A percentile compares a stretch with the other conserved stretches of the same genome.
Evolutionary conservation across 2,113 vertebrate genomes (phyloP).

Genomic region (Thryonomys swinderianus): DNA sequence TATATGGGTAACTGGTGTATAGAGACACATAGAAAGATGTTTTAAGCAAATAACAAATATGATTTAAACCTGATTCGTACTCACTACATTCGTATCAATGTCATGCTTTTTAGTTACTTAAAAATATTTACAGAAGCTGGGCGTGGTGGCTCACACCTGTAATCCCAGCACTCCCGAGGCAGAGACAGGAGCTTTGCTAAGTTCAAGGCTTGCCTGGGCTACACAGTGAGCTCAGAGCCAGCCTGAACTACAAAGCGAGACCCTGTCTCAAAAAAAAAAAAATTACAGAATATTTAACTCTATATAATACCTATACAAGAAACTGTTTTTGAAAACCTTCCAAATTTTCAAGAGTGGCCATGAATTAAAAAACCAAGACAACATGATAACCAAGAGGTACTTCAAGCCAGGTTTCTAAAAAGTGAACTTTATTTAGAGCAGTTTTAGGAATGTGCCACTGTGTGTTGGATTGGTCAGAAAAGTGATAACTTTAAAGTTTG

Average conservation of each 20-base stretch:
- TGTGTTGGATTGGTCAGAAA: background rate
- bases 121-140: background rate
- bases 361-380: background rate
- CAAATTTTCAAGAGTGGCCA: background rate
- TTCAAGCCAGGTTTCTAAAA: background rate
- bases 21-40: background rate
- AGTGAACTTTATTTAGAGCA: background rate
- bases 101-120: background rate
- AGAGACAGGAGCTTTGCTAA: too few species aligned
- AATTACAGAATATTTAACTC: background rate
- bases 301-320: background rate
- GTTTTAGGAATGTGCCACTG: background rate
- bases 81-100: background rate
- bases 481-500: background rate
- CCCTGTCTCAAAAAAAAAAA: too few species aligned
- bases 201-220: too few species aligned
- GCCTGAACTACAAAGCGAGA: too few species aligned
- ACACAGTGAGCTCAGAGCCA: too few species aligned
- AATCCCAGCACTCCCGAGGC: too few species aligned
- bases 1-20: background rate
- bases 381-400: background rate
- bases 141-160: too few species aligned
- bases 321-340: slow-evolving; percentile 19
- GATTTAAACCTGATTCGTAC: slow-evolving; percentile 32
- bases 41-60: background rate